A percentile compares a stretch with the other conserved stretches of the same genome.
Evolutionary conservation across 2,888 invertebrate genomes (phyloP).

Genomic region (Syrphus vitripennis): DNA sequence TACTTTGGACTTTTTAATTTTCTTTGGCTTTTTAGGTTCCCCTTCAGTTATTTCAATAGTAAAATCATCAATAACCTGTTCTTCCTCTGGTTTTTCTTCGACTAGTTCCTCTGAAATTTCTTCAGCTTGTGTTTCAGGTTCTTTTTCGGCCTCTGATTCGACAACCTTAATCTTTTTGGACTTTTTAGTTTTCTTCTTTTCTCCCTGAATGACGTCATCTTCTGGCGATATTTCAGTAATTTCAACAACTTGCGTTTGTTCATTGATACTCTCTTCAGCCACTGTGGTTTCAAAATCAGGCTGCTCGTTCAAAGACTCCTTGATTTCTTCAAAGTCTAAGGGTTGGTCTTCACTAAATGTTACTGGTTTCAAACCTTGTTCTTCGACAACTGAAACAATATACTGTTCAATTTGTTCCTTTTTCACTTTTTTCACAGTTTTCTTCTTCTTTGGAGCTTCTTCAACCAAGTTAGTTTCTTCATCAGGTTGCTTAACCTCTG

Average conservation of each 20-base stretch:
- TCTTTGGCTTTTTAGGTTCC: conserved; percentile 72
- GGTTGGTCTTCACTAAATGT: conserved; percentile 63
- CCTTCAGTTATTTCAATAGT: conserved; percentile 73
- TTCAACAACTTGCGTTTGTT: not conserved
- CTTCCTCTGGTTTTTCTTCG: conserved; percentile 75
- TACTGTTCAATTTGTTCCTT: conserved; percentile 76
- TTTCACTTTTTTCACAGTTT: conserved; percentile 73
- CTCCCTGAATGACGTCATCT: conserved; percentile 70
- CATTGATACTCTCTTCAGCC: not conserved
- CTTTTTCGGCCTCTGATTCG: conserved; percentile 78
- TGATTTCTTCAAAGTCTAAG: not conserved
- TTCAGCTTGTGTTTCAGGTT: conserved; percentile 75
- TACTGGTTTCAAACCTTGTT: conserved; percentile 73
- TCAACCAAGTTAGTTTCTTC: conserved; percentile 68
- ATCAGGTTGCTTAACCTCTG: conserved; percentile 75
- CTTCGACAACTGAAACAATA: conserved; percentile 76
- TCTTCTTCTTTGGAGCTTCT: conserved; percentile 70
- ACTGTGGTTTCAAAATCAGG: not conserved
- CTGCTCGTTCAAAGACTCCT: conserved; percentile 10
- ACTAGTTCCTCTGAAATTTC: not conserved
- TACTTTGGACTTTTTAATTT: conserved; percentile 71
- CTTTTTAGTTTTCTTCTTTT: conserved; percentile 63
- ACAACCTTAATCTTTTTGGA: conserved; percentile 79
- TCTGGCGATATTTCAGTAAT: conserved; percentile 15
- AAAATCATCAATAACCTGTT: conserved; percentile 73